Conservation (phyloP, 2,113 vertebrate genomes). For the Actinemys pallida region DNA sequence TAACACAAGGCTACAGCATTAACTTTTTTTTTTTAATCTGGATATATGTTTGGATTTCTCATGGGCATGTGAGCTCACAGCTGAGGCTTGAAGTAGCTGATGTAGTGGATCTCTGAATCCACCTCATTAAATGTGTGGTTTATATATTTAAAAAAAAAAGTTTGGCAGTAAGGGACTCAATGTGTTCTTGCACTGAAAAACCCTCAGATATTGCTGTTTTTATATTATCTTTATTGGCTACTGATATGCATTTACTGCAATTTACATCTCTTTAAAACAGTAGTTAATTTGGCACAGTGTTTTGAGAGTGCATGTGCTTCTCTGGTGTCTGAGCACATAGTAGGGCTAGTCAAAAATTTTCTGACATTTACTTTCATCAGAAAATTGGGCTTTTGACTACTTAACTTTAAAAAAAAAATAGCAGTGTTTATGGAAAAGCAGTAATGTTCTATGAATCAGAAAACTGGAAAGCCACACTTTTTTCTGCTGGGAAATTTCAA, state of each 20-base stretch:
- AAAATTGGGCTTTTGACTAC: background rate
- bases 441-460: background rate
- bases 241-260: background rate
- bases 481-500: background rate
- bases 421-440: too few relatives aligned
- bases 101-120: background rate
- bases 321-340: background rate
- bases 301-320: background rate
- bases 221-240: background rate
- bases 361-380: background rate
- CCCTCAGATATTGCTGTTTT: background rate
- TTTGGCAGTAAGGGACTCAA: background rate
- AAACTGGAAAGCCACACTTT: background rate
- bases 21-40: background rate
- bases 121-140: rapidly evolving
- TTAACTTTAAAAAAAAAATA: background rate
- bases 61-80: rapidly evolving
- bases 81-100: background rate
- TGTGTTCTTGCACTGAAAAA: background rate
- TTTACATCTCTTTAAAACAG: background rate
- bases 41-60: constrained; percentile 21
- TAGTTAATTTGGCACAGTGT: background rate
- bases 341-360: background rate
- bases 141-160: rapidly evolving
- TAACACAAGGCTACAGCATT: background rate